A percentile compares a stretch with the other conserved stretches of the same genome.
Evolutionary conservation across 2,113 vertebrate genomes (phyloP).

Genomic region (Thinocorus orbignyianus): DNA sequence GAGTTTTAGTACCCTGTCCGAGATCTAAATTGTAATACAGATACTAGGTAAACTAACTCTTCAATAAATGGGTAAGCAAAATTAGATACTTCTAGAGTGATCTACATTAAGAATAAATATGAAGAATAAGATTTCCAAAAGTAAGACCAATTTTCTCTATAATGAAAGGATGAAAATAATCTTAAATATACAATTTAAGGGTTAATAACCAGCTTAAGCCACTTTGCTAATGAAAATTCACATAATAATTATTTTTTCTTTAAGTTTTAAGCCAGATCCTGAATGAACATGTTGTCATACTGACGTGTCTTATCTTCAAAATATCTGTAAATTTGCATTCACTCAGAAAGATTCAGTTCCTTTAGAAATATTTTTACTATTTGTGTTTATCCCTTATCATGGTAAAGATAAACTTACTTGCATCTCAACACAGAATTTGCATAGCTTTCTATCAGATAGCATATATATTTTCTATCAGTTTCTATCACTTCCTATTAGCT

Average conservation of each 20-base stretch:
- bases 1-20: rapidly evolving
- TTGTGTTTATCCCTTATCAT: background rate
- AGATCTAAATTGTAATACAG: background rate
- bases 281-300: background rate
- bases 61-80: background rate
- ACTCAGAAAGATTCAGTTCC: background rate
- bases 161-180: background rate
- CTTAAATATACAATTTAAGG: background rate
- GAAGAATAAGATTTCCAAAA: background rate
- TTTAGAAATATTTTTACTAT: background rate
- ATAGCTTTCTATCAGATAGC: background rate
- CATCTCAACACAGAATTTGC: background rate
- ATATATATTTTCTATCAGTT: background rate
- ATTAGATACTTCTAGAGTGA: background rate
- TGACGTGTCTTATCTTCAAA: background rate
- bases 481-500: background rate
- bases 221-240: background rate
- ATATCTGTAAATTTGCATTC: background rate
- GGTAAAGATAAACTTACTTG: background rate
- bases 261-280: background rate
- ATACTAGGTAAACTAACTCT: background rate
- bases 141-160: background rate
- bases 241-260: background rate
- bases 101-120: background rate
- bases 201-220: background rate